phyloP scores from a whole-genome alignment of 2,113 vertebrate species.

The Prolemur simus region DNA sequence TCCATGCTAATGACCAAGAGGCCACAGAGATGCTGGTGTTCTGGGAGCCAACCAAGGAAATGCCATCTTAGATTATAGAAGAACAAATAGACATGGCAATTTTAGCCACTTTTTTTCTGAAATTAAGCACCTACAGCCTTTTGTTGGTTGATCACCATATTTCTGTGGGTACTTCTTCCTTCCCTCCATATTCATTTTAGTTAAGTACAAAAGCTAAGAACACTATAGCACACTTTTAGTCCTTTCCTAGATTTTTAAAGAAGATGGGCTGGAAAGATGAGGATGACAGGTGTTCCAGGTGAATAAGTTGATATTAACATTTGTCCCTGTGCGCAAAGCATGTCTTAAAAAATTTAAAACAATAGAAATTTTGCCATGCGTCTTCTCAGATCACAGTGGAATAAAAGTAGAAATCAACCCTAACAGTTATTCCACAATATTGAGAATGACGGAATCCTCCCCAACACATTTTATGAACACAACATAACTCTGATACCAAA shows the following conservation, averaged over 20 bases:
- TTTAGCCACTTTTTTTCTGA: constrained; percentile 10
- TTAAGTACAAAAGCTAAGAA: constrained; percentile 23
- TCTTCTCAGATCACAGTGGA: no score
- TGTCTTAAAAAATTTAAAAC: no score
- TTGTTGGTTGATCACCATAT: constrained; percentile 17
- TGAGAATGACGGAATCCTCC: no score
- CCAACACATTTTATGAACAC: no score
- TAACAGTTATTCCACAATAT: no score
- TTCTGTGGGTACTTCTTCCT: not conserved
- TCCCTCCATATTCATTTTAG: constrained; percentile 14
- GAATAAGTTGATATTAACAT: not conserved
- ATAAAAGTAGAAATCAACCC: no score
- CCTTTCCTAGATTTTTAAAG: constrained; percentile 27
- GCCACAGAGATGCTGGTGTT: not conserved
- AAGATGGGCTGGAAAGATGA: not conserved
- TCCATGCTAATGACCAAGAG: not conserved
- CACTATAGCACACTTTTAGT: not conserved
- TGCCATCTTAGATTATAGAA: not conserved
- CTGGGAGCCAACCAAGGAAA: not conserved
- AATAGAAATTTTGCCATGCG: no score
- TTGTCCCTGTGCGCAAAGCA: not conserved
- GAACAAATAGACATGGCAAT: not conserved
- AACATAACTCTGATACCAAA: no score
- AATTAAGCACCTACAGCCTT: not conserved
- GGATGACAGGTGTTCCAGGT: not conserved